These are phyloP conservation scores for Eurosta solidaginis DNA, from an alignment of 1,140 invertebrate genomes.

Conservation along the genomic window DNA sequence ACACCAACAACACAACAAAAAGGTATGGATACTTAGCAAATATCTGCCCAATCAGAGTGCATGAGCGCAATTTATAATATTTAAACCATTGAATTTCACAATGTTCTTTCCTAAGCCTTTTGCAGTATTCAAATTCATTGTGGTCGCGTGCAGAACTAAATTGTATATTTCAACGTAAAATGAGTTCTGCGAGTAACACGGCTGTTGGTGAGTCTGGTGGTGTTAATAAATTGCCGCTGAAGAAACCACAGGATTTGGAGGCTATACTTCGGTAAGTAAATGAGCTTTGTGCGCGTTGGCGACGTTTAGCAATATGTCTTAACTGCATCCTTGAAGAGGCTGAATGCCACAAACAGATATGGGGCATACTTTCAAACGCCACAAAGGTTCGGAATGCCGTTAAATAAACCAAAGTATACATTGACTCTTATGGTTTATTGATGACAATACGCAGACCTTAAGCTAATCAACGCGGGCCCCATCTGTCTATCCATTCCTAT, in stretches of 20 bases:
- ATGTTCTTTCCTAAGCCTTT: not conserved
- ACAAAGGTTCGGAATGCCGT: too few species aligned
- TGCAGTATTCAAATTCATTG: not conserved
- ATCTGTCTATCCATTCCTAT: too few species aligned
- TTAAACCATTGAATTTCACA: not conserved
- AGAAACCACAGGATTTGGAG: constrained; percentile 7
- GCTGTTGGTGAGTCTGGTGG: not conserved
- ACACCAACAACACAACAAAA: constrained; percentile 2
- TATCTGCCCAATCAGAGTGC: not conserved
- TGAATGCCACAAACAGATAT: not conserved
- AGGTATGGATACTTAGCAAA: not conserved
- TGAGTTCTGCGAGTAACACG: not conserved
- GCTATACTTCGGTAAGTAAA: not conserved
- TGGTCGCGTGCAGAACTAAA: not conserved
- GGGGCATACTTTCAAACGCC: too few species aligned
- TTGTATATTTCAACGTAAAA: not conserved
- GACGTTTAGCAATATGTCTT: not conserved
- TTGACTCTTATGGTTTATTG: too few species aligned
- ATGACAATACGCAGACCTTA: too few species aligned
- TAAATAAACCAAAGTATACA: too few species aligned
- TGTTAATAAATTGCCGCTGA: not conserved
- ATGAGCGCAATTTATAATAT: not conserved
- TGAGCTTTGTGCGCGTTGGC: too few species aligned
- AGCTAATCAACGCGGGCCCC: too few species aligned
- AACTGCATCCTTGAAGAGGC: not conserved